A percentile compares a stretch with the other conserved stretches of the same genome.
These are phyloP conservation scores for Scleropages formosus DNA, from an alignment of 2,797 vertebrate genomes.

Conservation along the genomic window DNA sequence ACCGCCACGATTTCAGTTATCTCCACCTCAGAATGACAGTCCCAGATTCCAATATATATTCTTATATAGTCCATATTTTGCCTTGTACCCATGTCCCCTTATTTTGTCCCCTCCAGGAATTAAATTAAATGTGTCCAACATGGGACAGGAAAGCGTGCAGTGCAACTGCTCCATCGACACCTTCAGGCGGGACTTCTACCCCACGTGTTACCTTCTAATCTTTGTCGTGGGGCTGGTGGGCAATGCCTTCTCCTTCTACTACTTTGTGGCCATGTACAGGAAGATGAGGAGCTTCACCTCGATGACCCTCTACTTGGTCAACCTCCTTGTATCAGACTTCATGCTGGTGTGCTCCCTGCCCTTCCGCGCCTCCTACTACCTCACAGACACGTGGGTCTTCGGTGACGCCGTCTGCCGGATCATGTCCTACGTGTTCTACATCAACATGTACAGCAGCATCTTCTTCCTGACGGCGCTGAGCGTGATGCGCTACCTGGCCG, in stretches of 20 bases:
- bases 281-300: conserved; percentile 47
- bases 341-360: conserved; percentile 70
- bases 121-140: conserved; percentile 27
- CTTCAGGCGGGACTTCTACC: conserved; percentile 69
- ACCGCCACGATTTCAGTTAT: no score
- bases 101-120: conserved; percentile 17
- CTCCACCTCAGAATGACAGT: no score
- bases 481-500: conserved; percentile 64
- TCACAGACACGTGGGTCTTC: conserved; percentile 63
- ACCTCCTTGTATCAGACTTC: conserved; percentile 70
- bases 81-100: neutral
- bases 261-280: conserved; percentile 59
- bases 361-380: conserved; percentile 64
- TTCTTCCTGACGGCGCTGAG: conserved; percentile 71
- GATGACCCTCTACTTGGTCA: conserved; percentile 70
- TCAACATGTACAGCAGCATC: conserved; percentile 77
- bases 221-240: conserved; percentile 63
- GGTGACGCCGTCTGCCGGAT: conserved; percentile 63
- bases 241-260: conserved; percentile 65
- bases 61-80: neutral
- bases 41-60: no score
- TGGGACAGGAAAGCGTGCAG: neutral
- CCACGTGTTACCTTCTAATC: conserved; percentile 60
- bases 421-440: conserved; percentile 66
- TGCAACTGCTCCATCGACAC: conserved; percentile 45